Evolutionary conservation across 2,113 vertebrate genomes (phyloP), one percentile per base, ranked within the genome.

Genomic region (Mionectes macconnelli): DNA sequence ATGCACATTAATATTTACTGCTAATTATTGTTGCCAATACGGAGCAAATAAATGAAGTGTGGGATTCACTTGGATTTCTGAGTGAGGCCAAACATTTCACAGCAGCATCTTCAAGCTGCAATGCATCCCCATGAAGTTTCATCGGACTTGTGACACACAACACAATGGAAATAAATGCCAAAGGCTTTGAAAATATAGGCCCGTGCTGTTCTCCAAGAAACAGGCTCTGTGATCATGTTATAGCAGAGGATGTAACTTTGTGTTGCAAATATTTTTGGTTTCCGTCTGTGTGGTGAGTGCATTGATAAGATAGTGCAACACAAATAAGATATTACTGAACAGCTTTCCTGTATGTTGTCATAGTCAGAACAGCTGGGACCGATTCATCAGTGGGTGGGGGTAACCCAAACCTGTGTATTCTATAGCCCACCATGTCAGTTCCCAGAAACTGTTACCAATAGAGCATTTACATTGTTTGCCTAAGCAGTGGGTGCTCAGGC

Each of bases 231-330:
- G 85, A 87, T 87, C 86, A 50, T 24, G 27, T 80, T 75, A 49
- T 47, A 81, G 27, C 44, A 52, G 10, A 74, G 55, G 75, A 93
- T 60, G 37, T 63, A 92, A 74, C 59, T 81, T 69, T 67, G 45
- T 84, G 50, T 56, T 93, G 85, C 67, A 90, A 76, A 84, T 93
- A 50, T 66, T 91, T 96, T 92, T 72, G 68, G 11, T 70, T 93
- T 75, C 68, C 7, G 12, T 59, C 63, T 83, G 27, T 40, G 59
- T 88, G 60, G 67, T 30, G 40, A 83, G 52, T 86, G 55, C 47
- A 30, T 27, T 83, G 82, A 77, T 92, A 94, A 88, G 78, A 90
- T 45, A 84, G 67, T n/a, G 64, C 81, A 91, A 84, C 63, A 69
- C 86, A 83, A 91, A 84, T 56, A 70, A 92, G 75, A 75, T 66